Base-by-base conservation (phyloP, 2,888 invertebrate genomes). In the Platerodrilus igneus region DNA sequence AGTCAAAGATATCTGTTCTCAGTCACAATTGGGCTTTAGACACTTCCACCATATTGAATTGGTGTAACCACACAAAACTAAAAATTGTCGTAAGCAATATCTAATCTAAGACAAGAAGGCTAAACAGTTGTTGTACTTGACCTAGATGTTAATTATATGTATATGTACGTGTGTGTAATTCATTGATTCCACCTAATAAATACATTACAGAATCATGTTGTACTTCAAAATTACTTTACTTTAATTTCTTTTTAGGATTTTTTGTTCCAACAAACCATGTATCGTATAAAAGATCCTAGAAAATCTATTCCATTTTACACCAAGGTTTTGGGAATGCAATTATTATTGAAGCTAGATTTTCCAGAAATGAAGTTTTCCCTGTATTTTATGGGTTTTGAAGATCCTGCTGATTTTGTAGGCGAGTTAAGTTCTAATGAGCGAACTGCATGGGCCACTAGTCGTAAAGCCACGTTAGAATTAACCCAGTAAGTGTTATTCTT, bases 231-330 rank as follows among this genome's bases (percentile, higher is more conserved):
- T n/a, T n/a, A 16, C 3, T 23, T 13, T 8, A 16, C 8, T 6
- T 27, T 1, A 18, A 26, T 10, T 11, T 7, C 10, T 18, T 4
- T 65, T 18, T 69, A 90, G 86, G 89, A 88, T 40, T 95, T 88
- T 65, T 77, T 94, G 53, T 86, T 95, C 70, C 94, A 95, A 73
- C 95, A 96, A 75, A 95, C 94, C 0, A 96, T 96, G 95, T 87
- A 87, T 64, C 79, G 95, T 19, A 91, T 95, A 47, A 95, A 94
- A 63, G 93, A 96, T 64, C 94, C 94, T 0, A 77, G 79, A 45
- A 80, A 78, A 50, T 87, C 90, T 0, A 68, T 96, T 28, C 87
- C 91, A 1, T 95, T 96, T 67, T 95, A 95, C 69, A 86, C 91
- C 0, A 80, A 84, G 32, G 85, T 94, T 0, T 71, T 96, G 1